These are phyloP conservation scores for Morone chrysops DNA, from an alignment of 2,113 vertebrate species.

Conservation along the genomic window DNA sequence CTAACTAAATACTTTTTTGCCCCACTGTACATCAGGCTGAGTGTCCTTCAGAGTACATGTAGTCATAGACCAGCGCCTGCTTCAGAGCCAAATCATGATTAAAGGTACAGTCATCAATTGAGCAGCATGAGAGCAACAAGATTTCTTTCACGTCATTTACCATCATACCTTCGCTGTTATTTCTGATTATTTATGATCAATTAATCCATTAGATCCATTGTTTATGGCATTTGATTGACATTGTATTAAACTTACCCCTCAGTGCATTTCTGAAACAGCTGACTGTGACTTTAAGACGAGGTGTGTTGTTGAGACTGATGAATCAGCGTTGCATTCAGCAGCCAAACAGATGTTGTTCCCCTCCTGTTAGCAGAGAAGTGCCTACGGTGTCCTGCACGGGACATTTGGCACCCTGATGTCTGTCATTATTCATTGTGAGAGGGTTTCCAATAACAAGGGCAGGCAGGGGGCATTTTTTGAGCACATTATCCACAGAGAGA, in stretches of 20 bases:
- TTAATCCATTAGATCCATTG: slow-evolving; percentile 28
- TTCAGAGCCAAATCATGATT: slow-evolving; percentile 51
- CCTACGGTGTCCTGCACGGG: slow-evolving; percentile 82
- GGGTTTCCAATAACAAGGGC: slow-evolving; percentile 85
- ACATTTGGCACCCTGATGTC: slow-evolving; percentile 85
- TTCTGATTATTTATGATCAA: slow-evolving; percentile 20
- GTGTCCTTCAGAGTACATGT: slow-evolving; percentile 62
- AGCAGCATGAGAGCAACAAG: slow-evolving; percentile 5
- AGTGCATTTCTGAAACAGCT: slow-evolving; percentile 61
- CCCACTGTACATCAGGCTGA: slow-evolving; percentile 56
- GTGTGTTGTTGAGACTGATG: slow-evolving; percentile 75
- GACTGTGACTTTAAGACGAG: slow-evolving; percentile 75
- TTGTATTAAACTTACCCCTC: slow-evolving; percentile 27
- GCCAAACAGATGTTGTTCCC: slow-evolving; percentile 85
- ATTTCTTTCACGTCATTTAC: not conserved
- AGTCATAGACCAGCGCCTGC: slow-evolving; percentile 41
- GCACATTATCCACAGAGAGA: slow-evolving; percentile 73
- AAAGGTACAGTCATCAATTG: slow-evolving; percentile 52
- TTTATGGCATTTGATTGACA: slow-evolving; percentile 49
- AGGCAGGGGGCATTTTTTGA: slow-evolving; percentile 80
- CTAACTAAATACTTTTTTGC: no score
- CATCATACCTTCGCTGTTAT: not conserved
- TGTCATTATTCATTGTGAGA: slow-evolving; percentile 85
- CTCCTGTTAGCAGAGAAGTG: slow-evolving; percentile 78
- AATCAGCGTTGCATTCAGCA: slow-evolving; percentile 79